phyloP scores from a whole-genome alignment of 2,113 vertebrate genomes.

The Ammodytes marinus region DNA sequence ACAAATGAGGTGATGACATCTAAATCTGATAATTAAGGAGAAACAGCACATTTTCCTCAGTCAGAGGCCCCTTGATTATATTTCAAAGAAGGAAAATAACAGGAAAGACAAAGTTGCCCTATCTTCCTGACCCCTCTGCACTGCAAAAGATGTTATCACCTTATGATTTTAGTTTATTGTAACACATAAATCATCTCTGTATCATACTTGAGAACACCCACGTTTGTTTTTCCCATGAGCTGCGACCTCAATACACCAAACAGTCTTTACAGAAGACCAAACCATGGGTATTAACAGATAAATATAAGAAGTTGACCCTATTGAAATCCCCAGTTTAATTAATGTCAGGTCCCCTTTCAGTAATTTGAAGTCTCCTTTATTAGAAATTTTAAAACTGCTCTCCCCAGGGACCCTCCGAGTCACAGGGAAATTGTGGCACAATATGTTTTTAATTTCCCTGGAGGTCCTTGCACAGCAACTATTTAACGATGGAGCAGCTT shows the following conservation, averaged over 20 bases:
- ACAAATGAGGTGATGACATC: slow-evolving; percentile 51
- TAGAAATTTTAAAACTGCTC: slow-evolving; percentile 83
- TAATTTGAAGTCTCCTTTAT: slow-evolving; percentile 85
- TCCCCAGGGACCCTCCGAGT: slow-evolving; percentile 75
- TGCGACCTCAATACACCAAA: slow-evolving; percentile 71
- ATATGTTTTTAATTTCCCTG: slow-evolving; percentile 88
- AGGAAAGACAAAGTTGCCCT: slow-evolving; percentile 24
- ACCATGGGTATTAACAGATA: slow-evolving; percentile 77
- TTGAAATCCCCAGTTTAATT: slow-evolving; percentile 86
- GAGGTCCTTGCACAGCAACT: slow-evolving; percentile 79
- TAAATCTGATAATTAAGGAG: slow-evolving; percentile 46
- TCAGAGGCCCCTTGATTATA: slow-evolving; percentile 10
- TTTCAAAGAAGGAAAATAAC: slow-evolving; percentile 23
- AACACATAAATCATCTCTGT: slow-evolving; percentile 69
- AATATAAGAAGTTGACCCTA: slow-evolving; percentile 81
- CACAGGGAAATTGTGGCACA: slow-evolving; percentile 84
- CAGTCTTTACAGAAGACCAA: slow-evolving; percentile 58
- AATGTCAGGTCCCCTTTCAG: slow-evolving; percentile 79
- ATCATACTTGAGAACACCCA: slow-evolving; percentile 59
- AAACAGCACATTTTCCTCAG: slow-evolving; percentile 16
- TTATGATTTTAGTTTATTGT: slow-evolving; percentile 69
- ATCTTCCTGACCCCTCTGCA: background rate
- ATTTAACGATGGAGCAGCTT: slow-evolving; percentile 76
- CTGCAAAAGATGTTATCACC: slow-evolving; percentile 37
- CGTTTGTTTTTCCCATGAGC: slow-evolving; percentile 75